Percentiles rank a stretch among this genome's conserved stretches.
These are phyloP conservation scores for Drosophila kuntzei DNA, from an alignment of 2,888 invertebrate species.

Conservation along the genomic window DNA sequence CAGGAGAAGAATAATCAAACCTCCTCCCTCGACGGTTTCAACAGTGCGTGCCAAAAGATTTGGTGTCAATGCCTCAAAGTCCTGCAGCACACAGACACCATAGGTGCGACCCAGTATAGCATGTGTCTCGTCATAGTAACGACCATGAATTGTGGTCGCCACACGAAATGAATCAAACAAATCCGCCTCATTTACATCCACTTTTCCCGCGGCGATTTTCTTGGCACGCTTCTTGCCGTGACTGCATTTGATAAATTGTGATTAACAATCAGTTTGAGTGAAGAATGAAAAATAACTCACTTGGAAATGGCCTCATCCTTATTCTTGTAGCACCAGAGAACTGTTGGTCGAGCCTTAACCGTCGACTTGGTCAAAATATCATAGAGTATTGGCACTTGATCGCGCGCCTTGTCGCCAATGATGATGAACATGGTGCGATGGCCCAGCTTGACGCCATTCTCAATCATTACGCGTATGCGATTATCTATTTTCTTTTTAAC, in stretches of 20 bases:
- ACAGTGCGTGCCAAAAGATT: slow-evolving; percentile 98
- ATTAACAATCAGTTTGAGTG: not conserved
- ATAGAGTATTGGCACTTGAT: slow-evolving; percentile 98
- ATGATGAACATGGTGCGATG: slow-evolving; percentile 97
- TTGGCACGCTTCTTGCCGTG: slow-evolving; percentile 97
- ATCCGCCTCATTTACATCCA: slow-evolving; percentile 97
- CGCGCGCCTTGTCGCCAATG: slow-evolving; percentile 97
- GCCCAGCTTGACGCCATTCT: slow-evolving; percentile 96
- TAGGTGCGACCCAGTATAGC: slow-evolving; percentile 99
- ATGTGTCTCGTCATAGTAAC: slow-evolving; percentile 99
- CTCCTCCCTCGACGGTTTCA: slow-evolving; percentile 99
- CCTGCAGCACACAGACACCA: slow-evolving; percentile 97
- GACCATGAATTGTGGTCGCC: slow-evolving; percentile 97
- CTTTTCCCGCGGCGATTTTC: slow-evolving; percentile 94
- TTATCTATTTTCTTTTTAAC: slow-evolving; percentile 98
- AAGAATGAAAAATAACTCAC: slow-evolving; percentile 85
- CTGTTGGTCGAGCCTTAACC: slow-evolving; percentile 96
- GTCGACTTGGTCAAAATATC: slow-evolving; percentile 98
- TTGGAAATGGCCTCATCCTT: slow-evolving; percentile 95
- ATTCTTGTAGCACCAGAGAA: slow-evolving; percentile 99
- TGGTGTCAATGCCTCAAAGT: slow-evolving; percentile 98
- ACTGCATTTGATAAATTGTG: slow-evolving; percentile 85
- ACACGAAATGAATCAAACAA: slow-evolving; percentile 98
- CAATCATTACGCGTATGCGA: slow-evolving; percentile 96
- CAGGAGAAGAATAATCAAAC: slow-evolving; percentile 95